Base-by-base conservation (phyloP, 2,797 vertebrate genomes). In the Halcyon badia region DNA sequence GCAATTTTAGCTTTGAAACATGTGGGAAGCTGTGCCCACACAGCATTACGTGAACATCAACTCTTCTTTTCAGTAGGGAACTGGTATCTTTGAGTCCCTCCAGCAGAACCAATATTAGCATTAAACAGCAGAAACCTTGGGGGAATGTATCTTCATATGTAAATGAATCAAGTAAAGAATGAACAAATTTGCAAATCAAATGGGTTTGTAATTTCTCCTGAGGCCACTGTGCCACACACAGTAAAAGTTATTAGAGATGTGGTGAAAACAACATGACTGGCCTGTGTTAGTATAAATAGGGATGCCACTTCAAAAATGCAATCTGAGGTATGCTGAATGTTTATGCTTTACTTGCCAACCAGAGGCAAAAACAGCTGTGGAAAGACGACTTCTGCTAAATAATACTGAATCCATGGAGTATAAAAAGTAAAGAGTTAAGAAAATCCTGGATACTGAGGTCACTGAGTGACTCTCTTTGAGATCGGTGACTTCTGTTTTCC, bases 131-230 rank as follows among this genome's bases (percentile, higher is more conserved):
- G 68, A 87, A 95, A 73, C 42, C 60, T 52, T 48, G 25, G n/a
- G 71, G 71, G 42, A 57, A 70, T 25, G 30, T 68, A 85, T 77
- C 78, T 87, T 91, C 84, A 80, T 31, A 80, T 83, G 60, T 54
- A 85, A 89, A 92, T 39, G 16, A 81, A 87, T 35, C 81, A 33
- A 33, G 56, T 73, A 60, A 91, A 94, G 42, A 92, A 89, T 26
- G 21, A 84, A 72, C 54, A 18, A 51, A 87, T 96, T 79, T 95
- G 84, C 78, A 90, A 73, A 87, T 87, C 56, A 77, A 64, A 87
- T 49, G 46, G 68, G 46, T 82, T 58, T 83, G 15, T 28, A 61
- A 84, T 72, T 90, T 90, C 85, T 96, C 77, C 70, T 42, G 73
- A 96, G 78, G 83, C 80, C 54, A 95, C 11, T 3, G 1, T 68